A percentile compares a stretch with the other conserved stretches of the same genome.
Evolutionary conservation across 1,140 invertebrate genomes (phyloP).

Genomic region (Trialeurodes vaporariorum): DNA sequence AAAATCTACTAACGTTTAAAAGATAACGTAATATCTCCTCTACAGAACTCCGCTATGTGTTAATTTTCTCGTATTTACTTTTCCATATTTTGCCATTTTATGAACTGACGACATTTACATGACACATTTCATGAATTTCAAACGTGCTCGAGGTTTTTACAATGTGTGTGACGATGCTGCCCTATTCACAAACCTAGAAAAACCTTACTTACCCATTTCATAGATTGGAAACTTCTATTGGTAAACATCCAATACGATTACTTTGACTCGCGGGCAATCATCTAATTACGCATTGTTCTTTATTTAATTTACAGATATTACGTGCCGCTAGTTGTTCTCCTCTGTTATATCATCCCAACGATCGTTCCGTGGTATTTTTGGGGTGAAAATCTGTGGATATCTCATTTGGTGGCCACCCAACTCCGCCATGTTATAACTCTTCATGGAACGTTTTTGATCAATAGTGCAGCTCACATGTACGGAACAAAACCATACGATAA

Average conservation of each 20-base stretch:
- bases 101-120: no score
- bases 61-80: no score
- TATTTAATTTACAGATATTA: constrained; percentile 20
- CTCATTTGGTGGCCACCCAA: constrained; percentile 52
- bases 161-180: no score
- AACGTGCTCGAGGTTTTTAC: no score
- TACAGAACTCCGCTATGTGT: no score
- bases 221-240: no score
- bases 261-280: not conserved
- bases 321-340: constrained; percentile 18
- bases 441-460: constrained; percentile 63
- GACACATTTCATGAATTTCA: not conserved
- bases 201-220: no score
- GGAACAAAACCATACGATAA: constrained; percentile 62
- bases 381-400: constrained; percentile 47
- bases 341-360: constrained; percentile 36
- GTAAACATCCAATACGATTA: not conserved
- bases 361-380: constrained; percentile 45
- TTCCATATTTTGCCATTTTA: no score
- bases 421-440: constrained; percentile 52
- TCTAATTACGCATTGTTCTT: not conserved
- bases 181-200: no score
- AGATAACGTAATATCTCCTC: no score
- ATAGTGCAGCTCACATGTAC: constrained; percentile 59
- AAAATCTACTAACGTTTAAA: no score